A percentile compares a stretch with the other conserved stretches of the same genome.
Evolutionary conservation across 2,888 invertebrate species (phyloP).

Genomic region (Hermodice carunculata): DNA sequence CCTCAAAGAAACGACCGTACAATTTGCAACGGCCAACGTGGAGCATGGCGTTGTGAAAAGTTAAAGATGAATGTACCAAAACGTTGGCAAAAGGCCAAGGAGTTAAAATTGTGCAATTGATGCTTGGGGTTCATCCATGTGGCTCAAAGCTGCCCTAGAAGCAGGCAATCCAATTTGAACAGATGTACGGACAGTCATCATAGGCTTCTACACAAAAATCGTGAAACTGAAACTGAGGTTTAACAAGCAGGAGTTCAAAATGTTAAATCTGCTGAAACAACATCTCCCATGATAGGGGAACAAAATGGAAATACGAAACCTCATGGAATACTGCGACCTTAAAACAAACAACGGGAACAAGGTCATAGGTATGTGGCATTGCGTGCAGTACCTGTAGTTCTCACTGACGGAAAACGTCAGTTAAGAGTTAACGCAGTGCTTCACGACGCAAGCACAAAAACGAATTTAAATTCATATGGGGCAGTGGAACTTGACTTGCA

Average conservation of each 20-base stretch:
- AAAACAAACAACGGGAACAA: neutral
- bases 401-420: neutral
- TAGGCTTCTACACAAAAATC: constrained; percentile 12
- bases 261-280: neutral
- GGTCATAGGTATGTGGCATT: neutral
- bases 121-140: constrained; percentile 17
- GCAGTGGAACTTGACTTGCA: neutral
- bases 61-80: constrained; percentile 11
- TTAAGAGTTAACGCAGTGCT: constrained; percentile 6
- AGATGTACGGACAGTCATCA: constrained; percentile 19
- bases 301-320: neutral
- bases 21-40: neutral
- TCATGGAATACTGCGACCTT: neutral
- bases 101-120: constrained; percentile 6
- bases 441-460: constrained; percentile 2
- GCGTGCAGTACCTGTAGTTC: neutral
- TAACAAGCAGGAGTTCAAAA: neutral
- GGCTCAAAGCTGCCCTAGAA: constrained; percentile 1
- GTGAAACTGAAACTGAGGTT: neutral
- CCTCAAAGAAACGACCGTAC: neutral
- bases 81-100: constrained; percentile 24
- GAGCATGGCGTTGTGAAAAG: constrained; percentile 17
- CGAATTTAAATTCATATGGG: neutral
- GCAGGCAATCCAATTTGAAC: constrained; percentile 8
- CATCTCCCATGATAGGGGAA: neutral